Conservation (phyloP, 1,140 invertebrate species). For the Pogonomyrmex californicus region DNA sequence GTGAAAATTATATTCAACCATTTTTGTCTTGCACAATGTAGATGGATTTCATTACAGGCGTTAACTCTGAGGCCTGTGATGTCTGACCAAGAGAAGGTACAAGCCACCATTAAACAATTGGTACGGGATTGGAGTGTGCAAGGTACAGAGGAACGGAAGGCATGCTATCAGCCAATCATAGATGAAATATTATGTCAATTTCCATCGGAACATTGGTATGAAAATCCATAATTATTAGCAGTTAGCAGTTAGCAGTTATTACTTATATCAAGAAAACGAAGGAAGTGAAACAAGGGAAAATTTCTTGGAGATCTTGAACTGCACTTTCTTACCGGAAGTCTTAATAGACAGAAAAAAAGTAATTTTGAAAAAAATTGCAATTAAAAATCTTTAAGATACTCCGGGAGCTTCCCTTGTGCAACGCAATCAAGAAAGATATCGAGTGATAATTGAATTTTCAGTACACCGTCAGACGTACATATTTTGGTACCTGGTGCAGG, state of each 20-base stretch:
- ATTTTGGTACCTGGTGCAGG: conserved; percentile 98
- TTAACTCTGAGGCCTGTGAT: conserved; percentile 82
- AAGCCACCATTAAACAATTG: conserved; percentile 97
- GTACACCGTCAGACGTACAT: conserved; percentile 87
- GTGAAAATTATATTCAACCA: conserved; percentile 50
- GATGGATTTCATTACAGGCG: conserved; percentile 81
- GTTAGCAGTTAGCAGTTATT: not conserved
- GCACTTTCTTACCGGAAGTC: not conserved
- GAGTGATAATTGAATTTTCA: conserved; percentile 82
- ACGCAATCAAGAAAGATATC: conserved; percentile 75
- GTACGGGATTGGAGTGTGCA: conserved; percentile 97
- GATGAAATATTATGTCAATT: conserved; percentile 93
- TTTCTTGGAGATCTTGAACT: not conserved
- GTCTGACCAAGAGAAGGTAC: conserved; percentile 94
- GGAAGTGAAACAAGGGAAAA: conserved; percentile 8
- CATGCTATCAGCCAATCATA: conserved; percentile 97
- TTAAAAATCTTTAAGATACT: not conserved
- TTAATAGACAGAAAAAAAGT: not conserved
- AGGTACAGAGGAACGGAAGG: conserved; percentile 93
- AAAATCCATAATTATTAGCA: conserved; percentile 12
- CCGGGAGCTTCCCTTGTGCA: conserved; percentile 32
- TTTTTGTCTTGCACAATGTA: conserved; percentile 23
- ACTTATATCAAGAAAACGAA: not conserved
- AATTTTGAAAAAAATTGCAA: not conserved
- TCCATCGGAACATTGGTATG: conserved; percentile 88